Evolutionary conservation across 2,797 vertebrate species (phyloP).

Genomic region (Psittacula derbiana): DNA sequence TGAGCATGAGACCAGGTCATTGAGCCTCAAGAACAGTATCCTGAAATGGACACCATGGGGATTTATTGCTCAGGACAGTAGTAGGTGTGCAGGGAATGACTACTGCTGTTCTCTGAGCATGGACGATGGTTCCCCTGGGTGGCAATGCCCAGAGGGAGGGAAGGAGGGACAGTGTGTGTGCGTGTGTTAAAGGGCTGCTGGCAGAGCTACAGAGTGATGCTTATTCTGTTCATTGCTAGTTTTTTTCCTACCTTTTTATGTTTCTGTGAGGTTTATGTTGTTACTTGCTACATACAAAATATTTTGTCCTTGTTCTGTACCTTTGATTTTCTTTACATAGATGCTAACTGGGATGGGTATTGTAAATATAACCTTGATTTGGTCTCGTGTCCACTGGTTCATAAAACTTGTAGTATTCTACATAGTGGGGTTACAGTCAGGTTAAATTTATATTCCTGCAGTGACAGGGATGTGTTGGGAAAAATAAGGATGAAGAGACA

Average conservation of each 20-base stretch:
- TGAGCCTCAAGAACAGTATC: not conserved
- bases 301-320: not conserved
- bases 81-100: not conserved
- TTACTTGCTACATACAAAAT: not conserved
- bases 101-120: not conserved
- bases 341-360: not conserved
- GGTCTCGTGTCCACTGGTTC: not conserved
- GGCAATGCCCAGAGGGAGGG: rapidly evolving
- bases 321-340: not conserved
- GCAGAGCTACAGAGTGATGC: not conserved
- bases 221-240: rapidly evolving
- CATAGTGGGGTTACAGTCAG: not conserved
- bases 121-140: not conserved
- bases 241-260: not conserved
- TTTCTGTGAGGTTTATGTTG: not conserved
- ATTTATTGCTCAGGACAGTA: rapidly evolving
- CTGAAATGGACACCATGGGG: rapidly evolving
- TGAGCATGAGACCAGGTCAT: rapidly evolving
- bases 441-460: not conserved
- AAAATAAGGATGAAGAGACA: not conserved
- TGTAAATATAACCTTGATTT: not conserved
- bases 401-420: not conserved
- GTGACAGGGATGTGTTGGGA: not conserved
- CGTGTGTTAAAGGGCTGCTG: not conserved
- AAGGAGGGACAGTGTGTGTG: not conserved